phyloP scores from a whole-genome alignment of 2,888 invertebrate species.

The Apeira syringaria region DNA sequence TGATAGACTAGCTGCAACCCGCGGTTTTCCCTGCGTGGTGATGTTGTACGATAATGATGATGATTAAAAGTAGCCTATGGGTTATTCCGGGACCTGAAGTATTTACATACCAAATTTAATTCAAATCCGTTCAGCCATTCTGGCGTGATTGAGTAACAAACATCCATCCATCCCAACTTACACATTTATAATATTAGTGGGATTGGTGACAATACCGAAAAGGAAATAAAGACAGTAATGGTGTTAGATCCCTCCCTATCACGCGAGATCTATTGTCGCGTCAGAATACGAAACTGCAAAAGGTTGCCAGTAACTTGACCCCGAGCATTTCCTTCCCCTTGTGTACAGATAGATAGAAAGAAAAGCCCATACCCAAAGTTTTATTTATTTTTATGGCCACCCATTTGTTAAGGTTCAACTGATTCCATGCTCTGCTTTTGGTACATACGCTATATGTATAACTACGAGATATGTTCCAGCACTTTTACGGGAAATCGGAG shows the following conservation, averaged over 20 bases:
- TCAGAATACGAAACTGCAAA: slow-evolving; percentile 44
- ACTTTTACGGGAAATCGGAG: slow-evolving; percentile 9
- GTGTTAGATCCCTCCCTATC: slow-evolving; percentile 42
- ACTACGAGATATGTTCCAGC: slow-evolving; percentile 15
- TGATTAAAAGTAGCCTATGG: too few relatives aligned
- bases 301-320: slow-evolving; percentile 52
- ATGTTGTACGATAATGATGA: too few relatives aligned
- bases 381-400: slow-evolving; percentile 64
- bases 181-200: too few relatives aligned
- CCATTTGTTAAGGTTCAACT: slow-evolving; percentile 61
- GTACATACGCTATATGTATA: slow-evolving; percentile 21
- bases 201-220: neutral
- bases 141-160: too few relatives aligned
- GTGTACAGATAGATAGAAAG: slow-evolving; percentile 51
- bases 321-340: slow-evolving; percentile 47
- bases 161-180: too few relatives aligned
- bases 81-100: too few relatives aligned
- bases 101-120: too few relatives aligned
- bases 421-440: slow-evolving; percentile 43
- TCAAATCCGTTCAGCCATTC: too few relatives aligned
- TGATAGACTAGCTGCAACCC: too few relatives aligned
- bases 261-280: slow-evolving; percentile 54
- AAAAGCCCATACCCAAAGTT: slow-evolving; percentile 49
- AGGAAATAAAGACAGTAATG: slow-evolving; percentile 14
- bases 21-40: too few relatives aligned